Percentiles rank a stretch among this genome's conserved stretches.
phyloP scores from a whole-genome alignment of 2,888 invertebrate species.

The Euplagia quadripunctaria region DNA sequence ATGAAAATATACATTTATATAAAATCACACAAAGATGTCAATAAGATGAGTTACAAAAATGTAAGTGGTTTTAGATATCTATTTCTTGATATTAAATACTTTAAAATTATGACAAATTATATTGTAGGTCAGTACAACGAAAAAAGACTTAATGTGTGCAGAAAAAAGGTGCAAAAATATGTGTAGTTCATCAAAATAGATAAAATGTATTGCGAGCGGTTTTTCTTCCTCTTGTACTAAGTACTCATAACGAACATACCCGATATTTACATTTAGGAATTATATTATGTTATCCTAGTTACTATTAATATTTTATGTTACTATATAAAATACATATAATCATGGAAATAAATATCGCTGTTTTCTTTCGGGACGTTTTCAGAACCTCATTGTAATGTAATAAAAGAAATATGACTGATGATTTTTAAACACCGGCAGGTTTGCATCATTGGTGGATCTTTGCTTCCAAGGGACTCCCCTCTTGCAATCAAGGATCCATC shows the following conservation, averaged over 20 bases:
- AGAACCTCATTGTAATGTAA: not conserved
- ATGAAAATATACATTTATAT: not conserved
- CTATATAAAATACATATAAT: conserved; percentile 50
- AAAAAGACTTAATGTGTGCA: not conserved
- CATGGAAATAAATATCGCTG: conserved; percentile 44
- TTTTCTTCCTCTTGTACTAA: conserved; percentile 26
- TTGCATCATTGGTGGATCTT: no score
- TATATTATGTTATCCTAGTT: conserved; percentile 53
- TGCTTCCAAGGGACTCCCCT: no score
- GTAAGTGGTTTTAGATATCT: conserved; percentile 11
- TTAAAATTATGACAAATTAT: not conserved
- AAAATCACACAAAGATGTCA: not conserved
- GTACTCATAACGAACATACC: conserved; percentile 35
- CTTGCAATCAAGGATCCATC: no score
- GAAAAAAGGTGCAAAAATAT: not conserved
- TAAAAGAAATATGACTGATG: no score
- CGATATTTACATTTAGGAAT: conserved; percentile 45
- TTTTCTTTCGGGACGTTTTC: conserved; percentile 33
- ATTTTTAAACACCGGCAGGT: no score
- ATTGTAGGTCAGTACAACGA: conserved; percentile 4
- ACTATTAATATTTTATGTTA: conserved; percentile 55
- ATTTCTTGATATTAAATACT: conserved; percentile 11
- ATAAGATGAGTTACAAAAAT: not conserved
- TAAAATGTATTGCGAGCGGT: conserved; percentile 21
- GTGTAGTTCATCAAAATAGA: not conserved